Evolutionary conservation across 2,888 invertebrate species (phyloP).

Genomic region (Epistrophella euchroma): DNA sequence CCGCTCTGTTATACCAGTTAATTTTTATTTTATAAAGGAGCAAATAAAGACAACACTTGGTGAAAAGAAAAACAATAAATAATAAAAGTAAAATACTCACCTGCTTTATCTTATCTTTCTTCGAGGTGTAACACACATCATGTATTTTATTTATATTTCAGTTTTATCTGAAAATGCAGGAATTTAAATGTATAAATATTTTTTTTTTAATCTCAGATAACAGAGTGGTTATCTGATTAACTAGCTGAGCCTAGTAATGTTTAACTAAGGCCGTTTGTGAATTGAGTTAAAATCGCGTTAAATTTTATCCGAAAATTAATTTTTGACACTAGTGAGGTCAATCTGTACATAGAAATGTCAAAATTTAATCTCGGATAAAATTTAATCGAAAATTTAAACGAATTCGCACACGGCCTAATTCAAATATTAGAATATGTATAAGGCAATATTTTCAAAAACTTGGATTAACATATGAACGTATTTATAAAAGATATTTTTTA

Average conservation of each 20-base stretch:
- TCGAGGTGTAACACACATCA: background rate
- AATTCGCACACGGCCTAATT: too few species aligned
- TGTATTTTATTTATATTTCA: background rate
- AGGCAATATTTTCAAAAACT: background rate
- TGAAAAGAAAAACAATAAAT: background rate
- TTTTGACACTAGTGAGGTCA: too few species aligned
- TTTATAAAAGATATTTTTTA: background rate
- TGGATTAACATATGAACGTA: too few species aligned
- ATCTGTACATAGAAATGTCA: too few species aligned
- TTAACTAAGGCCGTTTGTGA: too few species aligned
- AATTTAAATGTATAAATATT: background rate
- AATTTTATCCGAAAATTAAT: too few species aligned
- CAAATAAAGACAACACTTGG: too few species aligned
- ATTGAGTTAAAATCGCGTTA: too few species aligned
- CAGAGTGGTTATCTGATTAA: background rate
- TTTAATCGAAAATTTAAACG: too few species aligned
- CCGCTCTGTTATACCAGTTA: too few species aligned
- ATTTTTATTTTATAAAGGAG: background rate
- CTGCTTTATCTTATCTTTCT: conserved; percentile 4
- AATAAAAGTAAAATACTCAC: background rate
- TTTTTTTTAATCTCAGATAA: background rate
- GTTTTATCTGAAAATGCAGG: background rate
- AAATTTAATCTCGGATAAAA: too few species aligned
- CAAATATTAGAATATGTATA: background rate
- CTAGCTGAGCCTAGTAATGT: too few species aligned